Evolutionary conservation across 2,113 vertebrate species (phyloP).

Genomic region (Menura novaehollandiae): DNA sequence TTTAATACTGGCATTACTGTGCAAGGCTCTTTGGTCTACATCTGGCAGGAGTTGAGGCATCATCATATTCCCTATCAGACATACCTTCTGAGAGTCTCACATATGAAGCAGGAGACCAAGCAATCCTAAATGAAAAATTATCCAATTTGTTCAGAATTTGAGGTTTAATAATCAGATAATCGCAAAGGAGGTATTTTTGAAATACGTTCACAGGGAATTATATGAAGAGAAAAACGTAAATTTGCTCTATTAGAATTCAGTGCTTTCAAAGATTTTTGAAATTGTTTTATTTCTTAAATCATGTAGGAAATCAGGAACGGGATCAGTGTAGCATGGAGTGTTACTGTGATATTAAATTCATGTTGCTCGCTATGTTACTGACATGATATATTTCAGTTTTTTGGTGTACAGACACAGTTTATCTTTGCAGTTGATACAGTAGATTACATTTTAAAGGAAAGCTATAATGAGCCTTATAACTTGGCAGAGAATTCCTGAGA

Average conservation of each 20-base stretch:
- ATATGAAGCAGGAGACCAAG: background rate
- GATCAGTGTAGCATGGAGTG: background rate
- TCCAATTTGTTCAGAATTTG: background rate
- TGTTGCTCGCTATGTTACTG: background rate
- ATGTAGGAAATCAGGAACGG: background rate
- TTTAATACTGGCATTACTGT: background rate
- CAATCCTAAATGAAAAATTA: background rate
- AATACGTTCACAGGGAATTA: fast-evolving
- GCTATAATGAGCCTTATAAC: background rate
- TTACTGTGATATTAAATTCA: background rate
- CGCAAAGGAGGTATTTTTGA: background rate
- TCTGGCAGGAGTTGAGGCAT: background rate
- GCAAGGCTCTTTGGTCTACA: background rate
- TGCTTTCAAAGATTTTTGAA: background rate
- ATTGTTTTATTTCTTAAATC: background rate
- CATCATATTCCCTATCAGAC: background rate
- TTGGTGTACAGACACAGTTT: background rate
- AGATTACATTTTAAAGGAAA: background rate
- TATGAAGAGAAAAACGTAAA: background rate
- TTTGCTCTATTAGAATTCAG: background rate
- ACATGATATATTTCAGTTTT: background rate
- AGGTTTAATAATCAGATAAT: background rate
- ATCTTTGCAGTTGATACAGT: background rate
- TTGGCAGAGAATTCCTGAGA: background rate
- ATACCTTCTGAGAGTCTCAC: background rate